Conservation (phyloP, 2,888 invertebrate species). For the Philereme vetulata region DNA sequence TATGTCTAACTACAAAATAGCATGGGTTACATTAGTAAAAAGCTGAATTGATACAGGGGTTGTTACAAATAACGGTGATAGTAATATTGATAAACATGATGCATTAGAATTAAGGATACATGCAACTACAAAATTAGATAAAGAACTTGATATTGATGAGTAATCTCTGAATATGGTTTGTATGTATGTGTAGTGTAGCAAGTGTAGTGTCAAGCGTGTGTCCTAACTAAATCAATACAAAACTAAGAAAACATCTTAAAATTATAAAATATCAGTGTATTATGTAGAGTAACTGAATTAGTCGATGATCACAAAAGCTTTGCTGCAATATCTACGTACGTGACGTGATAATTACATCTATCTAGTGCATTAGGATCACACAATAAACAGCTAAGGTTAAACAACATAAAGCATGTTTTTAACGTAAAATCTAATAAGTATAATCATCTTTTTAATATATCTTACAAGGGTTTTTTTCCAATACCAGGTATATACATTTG, state of each 20-base stretch:
- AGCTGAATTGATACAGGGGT: slow-evolving; percentile 55
- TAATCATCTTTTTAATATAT: background rate
- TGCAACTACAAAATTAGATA: slow-evolving; percentile 38
- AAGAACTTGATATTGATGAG: slow-evolving; percentile 34
- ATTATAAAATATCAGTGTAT: slow-evolving; percentile 60
- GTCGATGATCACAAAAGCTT: slow-evolving; percentile 76
- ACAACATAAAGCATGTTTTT: slow-evolving; percentile 47
- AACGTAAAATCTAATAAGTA: slow-evolving; percentile 1
- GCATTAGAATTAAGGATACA: slow-evolving; percentile 38
- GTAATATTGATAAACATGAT: slow-evolving; percentile 41
- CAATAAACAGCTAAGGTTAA: slow-evolving; percentile 61
- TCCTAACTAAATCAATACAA: slow-evolving; percentile 39
- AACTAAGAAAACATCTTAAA: slow-evolving; percentile 80
- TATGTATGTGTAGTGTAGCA: slow-evolving; percentile 41
- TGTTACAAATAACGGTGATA: slow-evolving; percentile 45
- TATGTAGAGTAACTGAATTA: slow-evolving; percentile 75
- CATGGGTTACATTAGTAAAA: slow-evolving; percentile 55
- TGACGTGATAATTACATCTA: slow-evolving; percentile 55
- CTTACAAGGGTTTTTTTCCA: too few relatives aligned
- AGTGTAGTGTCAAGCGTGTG: slow-evolving; percentile 34
- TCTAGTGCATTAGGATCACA: slow-evolving; percentile 68
- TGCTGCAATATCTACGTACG: slow-evolving; percentile 76
- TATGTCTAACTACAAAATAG: slow-evolving; percentile 62
- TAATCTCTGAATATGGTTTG: slow-evolving; percentile 25
- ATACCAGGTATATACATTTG: too few relatives aligned